Base-by-base conservation (phyloP, 2,888 invertebrate species). In the Plutella xylostella region DNA sequence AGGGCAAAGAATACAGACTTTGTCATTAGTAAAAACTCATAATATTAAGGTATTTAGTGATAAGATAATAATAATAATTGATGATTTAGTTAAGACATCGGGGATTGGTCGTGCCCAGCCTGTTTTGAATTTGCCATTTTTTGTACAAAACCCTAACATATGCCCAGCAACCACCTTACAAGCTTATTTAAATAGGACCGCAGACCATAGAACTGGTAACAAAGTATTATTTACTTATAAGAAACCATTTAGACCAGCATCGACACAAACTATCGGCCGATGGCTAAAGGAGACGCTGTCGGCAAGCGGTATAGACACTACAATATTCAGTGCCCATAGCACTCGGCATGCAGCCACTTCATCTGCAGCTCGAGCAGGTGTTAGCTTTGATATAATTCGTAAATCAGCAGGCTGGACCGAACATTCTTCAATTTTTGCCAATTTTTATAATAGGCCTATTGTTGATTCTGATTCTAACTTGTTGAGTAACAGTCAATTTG, bases 281-380 rank as follows among this genome's bases (percentile, higher is more conserved):
- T 38, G 38, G 38, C 17, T 38, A 20, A 40, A 40, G 15, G 40
- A 40, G n/a, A 40, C n/a, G 40, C 15, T 14, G 40, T n/a, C n/a
- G n/a, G n/a, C n/a, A n/a, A n/a, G n/a, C n/a, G n/a, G n/a, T 4
- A 28, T 40, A 21, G 22, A 40, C 4, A 28, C 19, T 28, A 25
- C 9, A 9, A 28, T 15, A 9, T 22, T 25, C 28, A 18, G 25
- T 9, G 9, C 40, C 7, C 40, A 40, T 25, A 14, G 25, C 15
- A 28, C 40, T 11, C 5, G 40, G 6, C 40, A 28, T 12, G 28
- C 40, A 21, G 17, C 38, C 14, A 38, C 38, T 6, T 38, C 38
- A 11, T 12, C 7, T 11, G 38, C 38, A 20, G 12, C 9, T 7
- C 9, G 19, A 17, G 12, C 7, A 18, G 38, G 38, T 11, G 19